Percentiles rank a stretch among this genome's conserved stretches.
phyloP scores from a whole-genome alignment of 2,888 invertebrate species.

The Drosophila nr. fundita region DNA sequence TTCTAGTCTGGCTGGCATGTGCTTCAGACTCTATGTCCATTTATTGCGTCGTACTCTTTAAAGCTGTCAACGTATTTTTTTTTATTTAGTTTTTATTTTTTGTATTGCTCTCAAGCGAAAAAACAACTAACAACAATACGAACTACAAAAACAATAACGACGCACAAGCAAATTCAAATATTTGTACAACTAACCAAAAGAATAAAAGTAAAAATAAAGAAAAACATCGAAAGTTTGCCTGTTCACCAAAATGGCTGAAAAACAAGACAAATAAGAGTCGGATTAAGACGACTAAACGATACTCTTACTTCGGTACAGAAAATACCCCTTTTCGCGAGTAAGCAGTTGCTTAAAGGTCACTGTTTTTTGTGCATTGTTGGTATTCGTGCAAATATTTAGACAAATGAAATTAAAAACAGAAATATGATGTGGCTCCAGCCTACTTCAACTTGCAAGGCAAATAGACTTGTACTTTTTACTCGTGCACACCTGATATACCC shows the following conservation, averaged over 20 bases:
- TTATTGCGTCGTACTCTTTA: conserved; percentile 55
- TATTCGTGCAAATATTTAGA: conserved; percentile 34
- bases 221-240: conserved; percentile 27
- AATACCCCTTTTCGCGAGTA: neutral
- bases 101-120: conserved; percentile 11
- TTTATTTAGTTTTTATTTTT: neutral
- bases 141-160: neutral
- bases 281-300: neutral
- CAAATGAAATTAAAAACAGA: neutral
- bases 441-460: neutral
- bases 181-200: conserved; percentile 29
- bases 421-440: neutral
- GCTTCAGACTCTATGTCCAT: conserved; percentile 43
- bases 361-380: neutral
- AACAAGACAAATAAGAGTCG: neutral
- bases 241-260: conserved; percentile 21
- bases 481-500: neutral
- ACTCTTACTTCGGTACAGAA: neutral
- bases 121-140: neutral
- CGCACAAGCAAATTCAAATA: conserved; percentile 31
- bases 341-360: neutral
- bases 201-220: conserved; percentile 14
- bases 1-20: conserved; percentile 15
- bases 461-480: neutral
- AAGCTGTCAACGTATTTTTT: neutral